phyloP scores from a whole-genome alignment of 1,140 invertebrate genomes.

The Cydia splendana region DNA sequence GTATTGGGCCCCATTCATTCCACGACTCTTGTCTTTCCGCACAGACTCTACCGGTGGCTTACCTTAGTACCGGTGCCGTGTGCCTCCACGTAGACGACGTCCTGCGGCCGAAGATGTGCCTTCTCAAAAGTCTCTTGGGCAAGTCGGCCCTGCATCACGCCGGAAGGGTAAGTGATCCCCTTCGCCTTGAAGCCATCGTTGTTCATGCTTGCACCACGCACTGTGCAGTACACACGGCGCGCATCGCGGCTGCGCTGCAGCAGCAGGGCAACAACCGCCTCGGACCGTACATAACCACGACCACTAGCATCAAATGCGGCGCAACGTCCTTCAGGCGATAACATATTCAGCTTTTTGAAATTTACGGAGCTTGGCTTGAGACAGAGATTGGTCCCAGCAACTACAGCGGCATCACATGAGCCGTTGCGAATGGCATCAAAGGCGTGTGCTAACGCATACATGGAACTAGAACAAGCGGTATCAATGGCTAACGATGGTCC shows the following conservation, averaged over 20 bases:
- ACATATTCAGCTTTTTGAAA: conserved; percentile 93
- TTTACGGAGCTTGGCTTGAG: conserved; percentile 81
- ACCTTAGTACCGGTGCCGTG: conserved; percentile 97
- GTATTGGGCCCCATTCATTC: too few relatives aligned
- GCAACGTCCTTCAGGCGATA: conserved; percentile 94
- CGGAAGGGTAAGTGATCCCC: conserved; percentile 95
- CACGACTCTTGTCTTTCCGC: too few relatives aligned
- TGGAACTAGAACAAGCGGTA: conserved; percentile 93
- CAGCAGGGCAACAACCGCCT: conserved; percentile 90
- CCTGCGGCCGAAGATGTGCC: conserved; percentile 82
- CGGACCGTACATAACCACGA: conserved; percentile 77
- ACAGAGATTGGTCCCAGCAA: conserved; percentile 79
- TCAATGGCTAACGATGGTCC: conserved; percentile 93
- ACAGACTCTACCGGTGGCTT: too few relatives aligned
- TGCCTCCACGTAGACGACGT: conserved; percentile 90
- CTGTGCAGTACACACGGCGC: conserved; percentile 90
- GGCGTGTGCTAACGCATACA: conserved; percentile 94
- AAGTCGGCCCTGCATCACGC: conserved; percentile 91
- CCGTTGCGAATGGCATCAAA: conserved; percentile 89
- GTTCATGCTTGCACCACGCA: conserved; percentile 93
- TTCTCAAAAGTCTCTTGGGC: conserved; percentile 92
- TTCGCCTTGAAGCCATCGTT: conserved; percentile 93
- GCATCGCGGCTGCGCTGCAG: conserved; percentile 89
- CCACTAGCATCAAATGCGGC: conserved; percentile 96
- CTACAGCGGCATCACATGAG: conserved; percentile 95